phyloP scores from a whole-genome alignment of 2,888 invertebrate species.

The Scaptodrosophila latifasciaeformis region DNA sequence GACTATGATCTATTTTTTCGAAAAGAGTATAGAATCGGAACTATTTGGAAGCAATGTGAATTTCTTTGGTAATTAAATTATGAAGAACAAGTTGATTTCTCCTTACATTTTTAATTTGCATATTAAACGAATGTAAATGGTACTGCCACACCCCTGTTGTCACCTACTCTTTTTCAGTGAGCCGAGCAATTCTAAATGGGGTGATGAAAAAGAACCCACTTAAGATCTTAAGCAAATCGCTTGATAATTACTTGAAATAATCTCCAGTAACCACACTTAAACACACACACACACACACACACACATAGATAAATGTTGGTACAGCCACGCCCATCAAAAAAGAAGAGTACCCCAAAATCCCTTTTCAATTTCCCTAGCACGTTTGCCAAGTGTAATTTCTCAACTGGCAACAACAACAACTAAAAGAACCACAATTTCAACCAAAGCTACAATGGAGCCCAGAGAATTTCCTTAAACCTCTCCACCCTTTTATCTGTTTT shows the following conservation, averaged over 20 bases:
- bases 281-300: constrained; percentile 26
- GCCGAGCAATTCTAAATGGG: background rate
- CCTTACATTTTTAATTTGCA: constrained; percentile 44
- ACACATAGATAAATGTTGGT: constrained; percentile 10
- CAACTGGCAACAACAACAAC: constrained; percentile 24
- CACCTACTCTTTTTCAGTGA: constrained; percentile 17
- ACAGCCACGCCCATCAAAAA: constrained; percentile 24
- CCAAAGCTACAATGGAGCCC: background rate
- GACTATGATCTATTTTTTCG: no score
- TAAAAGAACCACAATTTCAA: constrained; percentile 37
- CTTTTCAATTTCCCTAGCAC: constrained; percentile 47
- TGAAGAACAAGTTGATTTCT: constrained; percentile 37
- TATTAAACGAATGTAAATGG: constrained; percentile 52
- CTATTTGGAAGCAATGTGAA: no score
- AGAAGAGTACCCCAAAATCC: constrained; percentile 34
- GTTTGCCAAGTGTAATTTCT: constrained; percentile 52
- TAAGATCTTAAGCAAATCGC: constrained; percentile 57
- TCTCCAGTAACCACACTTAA: constrained; percentile 46
- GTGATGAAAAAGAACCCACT: constrained; percentile 38
- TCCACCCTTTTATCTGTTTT: constrained; percentile 12
- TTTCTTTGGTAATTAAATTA: no score
- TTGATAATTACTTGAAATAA: constrained; percentile 67
- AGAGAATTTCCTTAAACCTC: constrained; percentile 43
- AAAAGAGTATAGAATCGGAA: no score
- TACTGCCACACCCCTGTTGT: constrained; percentile 17